phyloP scores from a whole-genome alignment of 2,113 vertebrate species.

The Falco punctatus region DNA sequence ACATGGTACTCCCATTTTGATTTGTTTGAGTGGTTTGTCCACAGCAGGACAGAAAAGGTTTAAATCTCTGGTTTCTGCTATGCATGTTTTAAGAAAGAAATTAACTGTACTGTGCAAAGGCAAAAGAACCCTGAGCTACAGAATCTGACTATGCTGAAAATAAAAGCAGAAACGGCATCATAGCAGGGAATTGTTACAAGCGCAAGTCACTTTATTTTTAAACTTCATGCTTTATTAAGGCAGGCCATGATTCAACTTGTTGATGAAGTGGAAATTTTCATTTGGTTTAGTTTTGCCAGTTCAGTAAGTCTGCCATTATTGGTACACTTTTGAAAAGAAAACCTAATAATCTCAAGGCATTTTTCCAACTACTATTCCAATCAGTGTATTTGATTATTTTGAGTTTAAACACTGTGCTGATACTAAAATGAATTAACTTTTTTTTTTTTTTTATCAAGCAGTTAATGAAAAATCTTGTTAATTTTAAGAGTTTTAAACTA shows the following conservation, averaged over 20 bases:
- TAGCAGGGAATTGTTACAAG: neutral
- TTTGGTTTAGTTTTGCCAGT: constrained; percentile 9
- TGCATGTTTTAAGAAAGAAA: constrained; percentile 18
- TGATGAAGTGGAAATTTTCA: constrained; percentile 29
- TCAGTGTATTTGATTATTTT: neutral
- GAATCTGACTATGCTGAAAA: neutral
- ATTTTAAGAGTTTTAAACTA: neutral
- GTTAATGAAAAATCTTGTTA: neutral
- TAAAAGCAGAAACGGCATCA: constrained; percentile 20
- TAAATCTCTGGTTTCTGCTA: constrained; percentile 26
- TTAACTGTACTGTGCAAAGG: neutral
- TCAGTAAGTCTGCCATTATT: neutral
- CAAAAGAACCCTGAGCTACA: neutral
- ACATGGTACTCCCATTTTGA: neutral
- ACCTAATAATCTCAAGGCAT: neutral
- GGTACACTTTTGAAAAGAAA: neutral
- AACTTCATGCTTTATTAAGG: constrained; percentile 17
- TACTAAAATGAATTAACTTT: neutral
- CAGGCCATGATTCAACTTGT: neutral
- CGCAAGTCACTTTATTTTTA: constrained; percentile 18
- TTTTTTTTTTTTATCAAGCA: neutral
- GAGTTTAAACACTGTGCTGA: neutral
- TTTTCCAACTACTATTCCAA: neutral
- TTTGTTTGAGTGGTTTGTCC: constrained; percentile 22
- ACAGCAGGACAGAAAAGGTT: constrained; percentile 31